Conservation (phyloP, 2,797 vertebrate genomes). For the Pseudochromis fuscus region DNA sequence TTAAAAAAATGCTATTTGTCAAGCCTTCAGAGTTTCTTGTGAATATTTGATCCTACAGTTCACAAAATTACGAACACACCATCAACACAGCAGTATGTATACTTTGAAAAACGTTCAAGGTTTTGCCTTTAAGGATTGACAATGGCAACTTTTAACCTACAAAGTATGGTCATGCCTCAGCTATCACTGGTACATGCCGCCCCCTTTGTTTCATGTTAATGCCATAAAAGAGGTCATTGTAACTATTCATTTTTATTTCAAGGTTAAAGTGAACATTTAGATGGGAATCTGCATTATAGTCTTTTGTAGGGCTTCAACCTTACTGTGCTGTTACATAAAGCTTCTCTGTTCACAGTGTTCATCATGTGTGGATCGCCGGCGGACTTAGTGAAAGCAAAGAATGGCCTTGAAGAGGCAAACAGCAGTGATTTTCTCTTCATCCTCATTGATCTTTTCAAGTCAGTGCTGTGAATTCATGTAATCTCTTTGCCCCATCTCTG, state of each 20-base stretch:
- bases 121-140: neutral
- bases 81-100: neutral
- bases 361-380: constrained; percentile 89
- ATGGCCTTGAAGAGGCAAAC: constrained; percentile 59
- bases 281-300: constrained; percentile 6
- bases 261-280: constrained; percentile 29
- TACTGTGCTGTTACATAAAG: neutral
- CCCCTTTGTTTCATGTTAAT: neutral
- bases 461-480: constrained; percentile 69
- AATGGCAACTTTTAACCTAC: neutral
- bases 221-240: neutral
- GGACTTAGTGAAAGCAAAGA: constrained; percentile 77
- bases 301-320: neutral
- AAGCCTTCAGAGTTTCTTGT: no score
- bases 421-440: constrained; percentile 85
- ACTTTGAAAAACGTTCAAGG: neutral
- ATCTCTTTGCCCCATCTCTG: neutral
- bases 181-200: neutral
- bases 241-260: constrained; percentile 39
- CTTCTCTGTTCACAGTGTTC: constrained; percentile 85
- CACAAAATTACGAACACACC: neutral
- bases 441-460: constrained; percentile 96
- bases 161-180: neutral
- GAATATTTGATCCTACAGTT: neutral
- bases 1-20: no score